A percentile compares a stretch with the other conserved stretches of the same genome.
phyloP scores from a whole-genome alignment of 2,797 vertebrate species.

The Poecilia velifera region DNA sequence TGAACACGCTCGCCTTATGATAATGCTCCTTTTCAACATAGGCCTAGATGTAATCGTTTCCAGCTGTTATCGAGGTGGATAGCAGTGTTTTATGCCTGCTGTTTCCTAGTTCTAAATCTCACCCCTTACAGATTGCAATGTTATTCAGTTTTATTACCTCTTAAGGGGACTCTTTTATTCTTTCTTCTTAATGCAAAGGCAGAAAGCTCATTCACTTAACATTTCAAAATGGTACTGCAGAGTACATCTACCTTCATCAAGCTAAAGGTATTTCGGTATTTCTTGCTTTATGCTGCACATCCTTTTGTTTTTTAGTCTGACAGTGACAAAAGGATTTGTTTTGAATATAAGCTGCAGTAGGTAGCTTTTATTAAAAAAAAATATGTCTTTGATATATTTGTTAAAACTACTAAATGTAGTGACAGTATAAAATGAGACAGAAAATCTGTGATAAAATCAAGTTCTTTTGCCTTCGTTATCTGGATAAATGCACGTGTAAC shows the following conservation, averaged over 20 bases:
- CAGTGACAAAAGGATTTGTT: background rate
- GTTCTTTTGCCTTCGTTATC: no score
- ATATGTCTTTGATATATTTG: no score
- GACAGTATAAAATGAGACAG: no score
- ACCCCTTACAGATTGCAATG: slow-evolving; percentile 8
- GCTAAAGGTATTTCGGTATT: background rate
- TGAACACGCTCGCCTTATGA: background rate
- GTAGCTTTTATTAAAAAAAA: no score
- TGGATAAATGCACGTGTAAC: no score
- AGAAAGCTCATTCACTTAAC: slow-evolving; percentile 21
- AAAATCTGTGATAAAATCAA: no score
- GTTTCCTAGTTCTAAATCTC: slow-evolving; percentile 18
- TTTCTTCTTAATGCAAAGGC: slow-evolving; percentile 20
- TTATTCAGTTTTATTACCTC: slow-evolving; percentile 27
- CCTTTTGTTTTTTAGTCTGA: background rate
- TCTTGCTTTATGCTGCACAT: background rate
- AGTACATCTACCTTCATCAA: slow-evolving; percentile 1
- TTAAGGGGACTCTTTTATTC: slow-evolving; percentile 26
- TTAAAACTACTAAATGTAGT: no score
- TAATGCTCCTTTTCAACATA: background rate
- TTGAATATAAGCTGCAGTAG: background rate
- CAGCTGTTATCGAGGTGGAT: background rate
- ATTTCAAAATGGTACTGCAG: background rate
- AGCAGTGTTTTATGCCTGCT: background rate
- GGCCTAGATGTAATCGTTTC: background rate